These are phyloP conservation scores for Thelaira solivaga DNA, from an alignment of 2,888 invertebrate genomes.

Conservation along the genomic window DNA sequence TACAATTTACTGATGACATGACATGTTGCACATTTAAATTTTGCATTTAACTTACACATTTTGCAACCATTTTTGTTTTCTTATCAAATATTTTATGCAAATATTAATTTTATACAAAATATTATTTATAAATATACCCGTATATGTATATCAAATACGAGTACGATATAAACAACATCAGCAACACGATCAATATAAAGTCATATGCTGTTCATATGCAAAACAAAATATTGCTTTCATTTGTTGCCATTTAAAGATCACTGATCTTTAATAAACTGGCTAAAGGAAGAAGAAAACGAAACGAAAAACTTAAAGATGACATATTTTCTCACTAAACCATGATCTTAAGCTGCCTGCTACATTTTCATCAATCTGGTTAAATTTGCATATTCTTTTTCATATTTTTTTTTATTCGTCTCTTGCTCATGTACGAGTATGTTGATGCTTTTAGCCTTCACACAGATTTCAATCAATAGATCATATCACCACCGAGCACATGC, in stretches of 20 bases:
- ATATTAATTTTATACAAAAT: slow-evolving; percentile 41
- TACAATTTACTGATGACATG: slow-evolving; percentile 60
- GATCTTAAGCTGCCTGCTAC: not conserved
- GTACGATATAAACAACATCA: slow-evolving; percentile 44
- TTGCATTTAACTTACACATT: not conserved
- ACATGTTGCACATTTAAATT: slow-evolving; percentile 54
- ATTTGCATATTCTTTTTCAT: slow-evolving; percentile 30
- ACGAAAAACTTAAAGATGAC: slow-evolving; percentile 36
- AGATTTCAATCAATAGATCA: slow-evolving; percentile 58
- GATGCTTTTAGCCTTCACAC: no score
- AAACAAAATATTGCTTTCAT: slow-evolving; percentile 24
- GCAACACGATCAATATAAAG: slow-evolving; percentile 51
- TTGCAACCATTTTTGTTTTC: not conserved
- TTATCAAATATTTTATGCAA: slow-evolving; percentile 61
- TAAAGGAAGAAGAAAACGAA: not conserved
- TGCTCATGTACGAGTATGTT: no score
- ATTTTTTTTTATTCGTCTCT: not conserved
- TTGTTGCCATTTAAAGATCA: slow-evolving; percentile 50
- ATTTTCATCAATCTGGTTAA: slow-evolving; percentile 38
- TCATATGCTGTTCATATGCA: slow-evolving; percentile 6
- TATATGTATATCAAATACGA: slow-evolving; percentile 49
- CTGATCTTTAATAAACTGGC: slow-evolving; percentile 43
- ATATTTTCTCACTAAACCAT: slow-evolving; percentile 55
- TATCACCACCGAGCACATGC: slow-evolving; percentile 40
- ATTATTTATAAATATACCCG: slow-evolving; percentile 41